These are phyloP conservation scores for Eulithis testata DNA, from an alignment of 2,888 invertebrate species.

Conservation along the genomic window DNA sequence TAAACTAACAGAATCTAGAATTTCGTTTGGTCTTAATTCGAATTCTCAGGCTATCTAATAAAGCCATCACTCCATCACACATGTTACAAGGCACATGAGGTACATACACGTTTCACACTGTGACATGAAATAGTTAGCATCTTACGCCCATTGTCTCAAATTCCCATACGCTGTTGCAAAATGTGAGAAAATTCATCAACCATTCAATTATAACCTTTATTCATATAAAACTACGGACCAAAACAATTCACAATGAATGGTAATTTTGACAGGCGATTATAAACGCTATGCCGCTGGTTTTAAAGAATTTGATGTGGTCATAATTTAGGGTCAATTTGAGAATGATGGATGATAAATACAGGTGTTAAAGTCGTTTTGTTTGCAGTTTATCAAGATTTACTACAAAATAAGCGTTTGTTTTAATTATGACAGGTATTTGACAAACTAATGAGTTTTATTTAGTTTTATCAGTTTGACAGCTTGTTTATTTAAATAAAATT, in stretches of 20 bases:
- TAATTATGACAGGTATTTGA: constrained; percentile 19
- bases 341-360: constrained; percentile 30
- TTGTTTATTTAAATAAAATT: too few relatives aligned
- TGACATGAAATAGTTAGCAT: constrained; percentile 40
- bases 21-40: constrained; percentile 2
- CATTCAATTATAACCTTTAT: constrained; percentile 19
- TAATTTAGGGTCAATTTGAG: constrained; percentile 34
- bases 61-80: constrained; percentile 33
- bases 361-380: constrained; percentile 39
- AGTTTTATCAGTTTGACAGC: constrained; percentile 4
- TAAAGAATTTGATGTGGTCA: constrained; percentile 29
- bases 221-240: not conserved
- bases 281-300: constrained; percentile 31
- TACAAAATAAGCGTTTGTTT: not conserved
- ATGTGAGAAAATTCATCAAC: constrained; percentile 42
- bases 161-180: constrained; percentile 50
- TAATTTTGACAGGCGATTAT: constrained; percentile 38
- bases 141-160: constrained; percentile 44
- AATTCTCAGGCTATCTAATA: constrained; percentile 31
- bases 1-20: not conserved
- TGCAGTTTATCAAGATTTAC: constrained; percentile 33
- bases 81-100: constrained; percentile 8
- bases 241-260: not conserved
- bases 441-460: not conserved
- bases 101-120: constrained; percentile 28